Base-by-base conservation (phyloP, 2,888 invertebrate species). In the Choreutis nemorana region DNA sequence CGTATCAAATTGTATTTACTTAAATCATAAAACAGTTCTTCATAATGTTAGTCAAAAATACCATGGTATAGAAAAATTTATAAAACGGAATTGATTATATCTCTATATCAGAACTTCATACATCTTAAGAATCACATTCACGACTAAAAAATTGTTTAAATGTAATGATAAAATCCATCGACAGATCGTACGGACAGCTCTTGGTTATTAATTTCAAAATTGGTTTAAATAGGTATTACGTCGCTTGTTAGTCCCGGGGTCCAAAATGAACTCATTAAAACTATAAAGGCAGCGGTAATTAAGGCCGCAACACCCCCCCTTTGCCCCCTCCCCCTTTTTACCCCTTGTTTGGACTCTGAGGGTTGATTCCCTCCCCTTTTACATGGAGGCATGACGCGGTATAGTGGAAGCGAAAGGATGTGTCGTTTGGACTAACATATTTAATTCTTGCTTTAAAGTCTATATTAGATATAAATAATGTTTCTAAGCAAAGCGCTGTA, bases 271-370 rank as follows among this genome's bases (percentile, higher is more conserved):
- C 84, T 85, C 85, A 85, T 85, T 85, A 85, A 85, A 85, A 84
- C 84, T 85, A 85, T 85, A 85, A 85, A 85, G 84, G 83, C 83
- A 77, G 82, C 81, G 83, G 84, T 85, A 85, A 85, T 85, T 85
- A 85, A 73, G 70, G 59, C 67, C 68, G 53, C 57, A 52, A 60
- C 46, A 45, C 41, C 39, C 45, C 44, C 44, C 45, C 42, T 43
- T 35, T 42, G n/a, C n/a, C 44, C 40, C 35, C 50, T 42, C 34
- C 44, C 44, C 48, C 44, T 45, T 45, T 50, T 50, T 48, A 46
- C 44, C 50, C 48, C 50, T n/a, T n/a, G n/a, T n/a, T n/a, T n/a
- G n/a, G n/a, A n/a, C n/a, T 32, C 31, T 29, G 45, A 49, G 52
- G 53, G 56, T 41, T 47, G 55, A 55, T 55, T 53, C 41, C 60